Percentiles rank a stretch among this genome's conserved stretches.
These are phyloP conservation scores for Brevimyrus niger DNA, from an alignment of 2,113 vertebrate species.

Conservation along the genomic window DNA sequence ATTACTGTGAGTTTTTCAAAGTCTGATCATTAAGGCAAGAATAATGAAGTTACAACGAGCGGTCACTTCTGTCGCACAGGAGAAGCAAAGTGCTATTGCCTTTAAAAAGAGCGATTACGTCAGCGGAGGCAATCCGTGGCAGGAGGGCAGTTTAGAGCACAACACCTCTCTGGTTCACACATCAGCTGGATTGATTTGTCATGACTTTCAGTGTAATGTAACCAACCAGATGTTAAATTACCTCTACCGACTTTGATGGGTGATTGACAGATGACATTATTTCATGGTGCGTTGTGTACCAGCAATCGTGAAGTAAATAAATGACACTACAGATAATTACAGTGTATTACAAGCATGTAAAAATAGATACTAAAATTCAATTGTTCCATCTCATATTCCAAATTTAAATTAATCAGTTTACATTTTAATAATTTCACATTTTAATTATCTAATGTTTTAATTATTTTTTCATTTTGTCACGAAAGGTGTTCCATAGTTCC, in stretches of 20 bases:
- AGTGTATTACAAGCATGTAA: background rate
- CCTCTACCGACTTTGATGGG: background rate
- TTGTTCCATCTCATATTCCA: background rate
- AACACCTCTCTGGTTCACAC: background rate
- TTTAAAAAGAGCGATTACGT: too few relatives aligned
- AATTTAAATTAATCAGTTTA: background rate
- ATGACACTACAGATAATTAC: background rate
- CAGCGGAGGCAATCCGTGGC: too few relatives aligned
- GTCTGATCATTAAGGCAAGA: too few relatives aligned
- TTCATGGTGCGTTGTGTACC: background rate
- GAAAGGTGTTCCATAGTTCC: background rate
- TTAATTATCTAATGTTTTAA: background rate
- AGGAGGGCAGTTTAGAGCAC: too few relatives aligned
- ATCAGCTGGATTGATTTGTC: background rate
- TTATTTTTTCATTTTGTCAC: background rate
- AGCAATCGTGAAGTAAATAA: background rate
- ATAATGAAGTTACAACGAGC: too few relatives aligned
- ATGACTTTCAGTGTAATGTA: background rate
- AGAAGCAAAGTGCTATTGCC: too few relatives aligned
- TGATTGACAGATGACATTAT: background rate
- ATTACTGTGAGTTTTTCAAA: too few relatives aligned
- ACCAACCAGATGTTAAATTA: background rate
- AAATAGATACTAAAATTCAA: background rate
- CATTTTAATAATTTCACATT: background rate
- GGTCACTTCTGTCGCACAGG: too few relatives aligned